These are phyloP conservation scores for Brachionus sp. DNA, from an alignment of 1,140 invertebrate species.

Conservation along the genomic window DNA sequence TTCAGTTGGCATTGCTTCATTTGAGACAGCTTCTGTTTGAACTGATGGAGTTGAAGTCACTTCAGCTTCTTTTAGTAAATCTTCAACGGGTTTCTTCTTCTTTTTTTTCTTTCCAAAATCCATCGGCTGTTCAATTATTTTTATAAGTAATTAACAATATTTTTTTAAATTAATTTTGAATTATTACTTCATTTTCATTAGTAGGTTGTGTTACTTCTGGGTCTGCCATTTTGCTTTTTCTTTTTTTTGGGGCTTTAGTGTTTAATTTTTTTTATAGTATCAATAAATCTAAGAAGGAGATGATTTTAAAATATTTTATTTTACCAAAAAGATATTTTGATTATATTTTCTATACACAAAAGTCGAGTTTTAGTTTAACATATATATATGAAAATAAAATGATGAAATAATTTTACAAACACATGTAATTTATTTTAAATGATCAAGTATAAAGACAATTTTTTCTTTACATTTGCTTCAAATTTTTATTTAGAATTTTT, in stretches of 20 bases:
- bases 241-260: neutral
- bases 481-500: neutral
- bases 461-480: neutral
- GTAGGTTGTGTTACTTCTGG: conserved; percentile 22
- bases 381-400: neutral
- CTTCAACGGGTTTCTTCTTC: conserved; percentile 36
- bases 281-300: neutral
- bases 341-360: neutral
- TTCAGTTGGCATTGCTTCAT: neutral
- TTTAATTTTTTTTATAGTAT: neutral
- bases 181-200: conserved; percentile 11
- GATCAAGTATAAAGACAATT: neutral
- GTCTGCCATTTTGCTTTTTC: neutral
- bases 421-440: neutral
- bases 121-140: neutral
- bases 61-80: conserved; percentile 25
- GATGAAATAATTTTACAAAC: neutral
- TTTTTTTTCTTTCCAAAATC: conserved; percentile 45
- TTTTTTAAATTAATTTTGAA: neutral
- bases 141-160: neutral
- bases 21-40: neutral
- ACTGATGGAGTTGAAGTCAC: neutral
- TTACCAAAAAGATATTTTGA: neutral
- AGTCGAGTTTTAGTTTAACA: neutral
- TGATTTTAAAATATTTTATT: neutral